Base-by-base conservation (phyloP, 2,888 invertebrate species). In the Belgica antarctica region DNA sequence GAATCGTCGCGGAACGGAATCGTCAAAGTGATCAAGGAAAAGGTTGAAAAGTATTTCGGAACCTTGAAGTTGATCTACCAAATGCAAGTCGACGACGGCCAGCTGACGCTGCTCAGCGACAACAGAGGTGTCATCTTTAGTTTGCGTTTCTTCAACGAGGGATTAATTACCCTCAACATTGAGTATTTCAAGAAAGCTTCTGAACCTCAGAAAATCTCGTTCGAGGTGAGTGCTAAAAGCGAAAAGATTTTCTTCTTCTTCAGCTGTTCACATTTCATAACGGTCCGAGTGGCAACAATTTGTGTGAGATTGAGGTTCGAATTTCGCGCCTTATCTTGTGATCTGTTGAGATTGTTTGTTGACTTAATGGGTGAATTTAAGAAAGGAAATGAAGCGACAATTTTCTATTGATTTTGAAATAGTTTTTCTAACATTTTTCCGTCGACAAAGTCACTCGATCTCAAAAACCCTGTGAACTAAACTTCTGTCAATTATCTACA, bases 101-200 rank as follows among this genome's bases (percentile, higher is more conserved):
- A 88, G 57, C 81, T 90, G 73, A 85, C 87, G 75, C 79, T 92
- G 17, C 84, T 88, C 72, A 85, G 87, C 34, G 89, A 89, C 72
- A 89, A 88, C 28, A 27, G 2, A 72, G 84, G 84, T 76, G 87
- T 87, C 28, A 85, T 86, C 62, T 83, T 89, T 5, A 88, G 87
- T 28, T 82, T 89, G 57, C 84, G 92, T 76, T 84, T 89, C 73
- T 92, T 88, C 75, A 83, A 84, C 61, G 86, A 88, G 75, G 92
- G 92, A 70, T 81, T 92, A 73, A 83, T 92, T 71, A 91, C 92
- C 36, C 82, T 92, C 74, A 92, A 90, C 78, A 86, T 92, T 76
- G 93, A 93, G 77, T 92, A 90, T 81, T 92, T 86, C 78, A 87
- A 89, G 77, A 86, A 84, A 72, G 89, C 90, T 71, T 85, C 85